Base-by-base conservation (phyloP, 2,888 invertebrate species). In the Pantelozetes paolii region DNA sequence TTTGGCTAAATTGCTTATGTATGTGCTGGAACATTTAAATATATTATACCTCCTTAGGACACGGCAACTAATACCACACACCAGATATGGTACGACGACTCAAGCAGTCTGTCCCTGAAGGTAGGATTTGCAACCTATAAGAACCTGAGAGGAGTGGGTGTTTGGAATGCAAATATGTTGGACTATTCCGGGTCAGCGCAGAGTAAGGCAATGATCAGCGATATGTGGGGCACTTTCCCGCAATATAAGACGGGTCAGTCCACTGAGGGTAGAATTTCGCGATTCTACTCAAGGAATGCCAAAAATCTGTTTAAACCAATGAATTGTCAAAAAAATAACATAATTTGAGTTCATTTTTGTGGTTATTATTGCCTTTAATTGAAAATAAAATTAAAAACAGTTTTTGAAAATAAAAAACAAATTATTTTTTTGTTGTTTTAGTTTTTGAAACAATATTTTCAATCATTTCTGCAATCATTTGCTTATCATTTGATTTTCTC, bases 121-220 rank as follows among this genome's bases (percentile, higher is more conserved):
- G 82, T 81, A 75, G 62, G 79, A 15, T 75, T 79, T 50, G 82
- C 82, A 0, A 69, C 76, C 0, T 71, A 75, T 45, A 67, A 77
- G 18, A 77, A 78, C n/a, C 72, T 83, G 57, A 77, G 80, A 13
- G 83, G 83, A 11, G 81, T 82, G 18, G 83, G 83, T 1, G 81
- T 83, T 79, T 83, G 83, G 83, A 80, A 82, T 57, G 81, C 81
- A 9, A 82, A 83, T 77, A 77, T 77, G 70, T 76, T 83, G 13
- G 80, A 82, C 74, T 82, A 81, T 72, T 50, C 50, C 8, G 64
- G 59, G 2, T 18, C 59, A 1, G 28, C 28, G 6, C 11, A 32
- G 18, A 62, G 36, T 36, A 32, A 64, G 36, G 64, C 64, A 11
- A 36, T 36, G 36, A 36, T 64, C 1, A 36, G n/a, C 3, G 64